Conservation (phyloP, 2,797 vertebrate species). For the Chelonia mydas region DNA sequence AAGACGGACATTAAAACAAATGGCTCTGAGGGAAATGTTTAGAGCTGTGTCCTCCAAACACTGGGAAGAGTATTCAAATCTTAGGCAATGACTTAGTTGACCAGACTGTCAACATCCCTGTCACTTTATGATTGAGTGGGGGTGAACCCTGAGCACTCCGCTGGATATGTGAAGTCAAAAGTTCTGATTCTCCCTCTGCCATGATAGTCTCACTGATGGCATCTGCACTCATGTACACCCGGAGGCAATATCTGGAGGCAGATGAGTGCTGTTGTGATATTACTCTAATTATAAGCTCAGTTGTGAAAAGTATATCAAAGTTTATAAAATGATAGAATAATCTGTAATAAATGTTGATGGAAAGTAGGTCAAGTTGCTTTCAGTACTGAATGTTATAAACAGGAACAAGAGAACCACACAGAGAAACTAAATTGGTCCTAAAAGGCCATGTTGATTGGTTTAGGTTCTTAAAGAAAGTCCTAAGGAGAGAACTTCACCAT, state of each 20-base stretch:
- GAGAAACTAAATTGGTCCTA: no score
- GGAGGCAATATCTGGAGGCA: not conserved
- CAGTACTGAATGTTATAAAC: no score
- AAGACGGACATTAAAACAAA: not conserved
- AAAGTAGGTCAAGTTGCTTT: no score
- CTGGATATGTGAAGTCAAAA: not conserved
- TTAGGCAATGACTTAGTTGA: not conserved
- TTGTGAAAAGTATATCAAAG: no score
- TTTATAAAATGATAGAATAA: not conserved
- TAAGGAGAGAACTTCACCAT: no score
- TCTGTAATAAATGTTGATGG: not conserved
- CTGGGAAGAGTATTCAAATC: not conserved
- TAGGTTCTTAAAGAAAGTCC: no score
- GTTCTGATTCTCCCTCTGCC: not conserved
- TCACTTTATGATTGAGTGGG: not conserved
- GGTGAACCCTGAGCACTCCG: no score
- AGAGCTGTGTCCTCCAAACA: not conserved
- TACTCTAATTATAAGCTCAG: no score
- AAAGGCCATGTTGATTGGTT: no score
- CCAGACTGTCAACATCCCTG: not conserved
- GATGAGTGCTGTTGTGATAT: not conserved
- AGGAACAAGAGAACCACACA: no score
- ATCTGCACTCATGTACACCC: not conserved
- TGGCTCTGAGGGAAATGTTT: not conserved
- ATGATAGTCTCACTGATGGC: not conserved